These are phyloP conservation scores for Diplazon laetatorius DNA, from an alignment of 2,888 invertebrate genomes.

Conservation along the genomic window DNA sequence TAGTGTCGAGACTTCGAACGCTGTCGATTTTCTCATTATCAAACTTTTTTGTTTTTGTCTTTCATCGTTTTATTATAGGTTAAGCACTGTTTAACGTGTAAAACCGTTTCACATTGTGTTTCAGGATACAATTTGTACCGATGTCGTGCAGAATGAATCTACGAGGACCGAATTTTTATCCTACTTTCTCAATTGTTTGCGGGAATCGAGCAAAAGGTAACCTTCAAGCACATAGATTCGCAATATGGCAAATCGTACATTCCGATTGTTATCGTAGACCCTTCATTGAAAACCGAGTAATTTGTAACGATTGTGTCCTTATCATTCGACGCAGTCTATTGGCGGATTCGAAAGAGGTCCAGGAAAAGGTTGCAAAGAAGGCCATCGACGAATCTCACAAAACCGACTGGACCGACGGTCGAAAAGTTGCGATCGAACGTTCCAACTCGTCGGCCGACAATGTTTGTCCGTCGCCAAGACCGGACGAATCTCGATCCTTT, in stretches of 20 bases:
- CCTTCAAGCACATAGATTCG: constrained; percentile 11
- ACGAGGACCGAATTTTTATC: constrained; percentile 70
- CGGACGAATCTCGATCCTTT: no score
- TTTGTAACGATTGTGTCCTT: background rate
- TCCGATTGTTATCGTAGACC: constrained; percentile 6
- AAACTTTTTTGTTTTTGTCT: constrained; percentile 1
- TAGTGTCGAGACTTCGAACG: background rate
- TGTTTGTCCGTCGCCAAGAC: no score
- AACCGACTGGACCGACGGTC: background rate
- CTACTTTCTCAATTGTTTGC: constrained; percentile 72
- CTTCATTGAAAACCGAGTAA: background rate
- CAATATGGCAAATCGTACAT: background rate
- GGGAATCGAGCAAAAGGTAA: constrained; percentile 73
- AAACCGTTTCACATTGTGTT: constrained; percentile 1
- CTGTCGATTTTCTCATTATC: background rate
- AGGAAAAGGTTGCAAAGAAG: constrained; percentile 38
- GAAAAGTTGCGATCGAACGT: background rate
- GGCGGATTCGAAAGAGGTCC: constrained; percentile 43
- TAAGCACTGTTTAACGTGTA: constrained; percentile 19
- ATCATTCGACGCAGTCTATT: constrained; percentile 26
- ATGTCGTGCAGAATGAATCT: constrained; percentile 60
- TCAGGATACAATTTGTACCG: constrained; percentile 57
- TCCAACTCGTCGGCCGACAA: background rate
- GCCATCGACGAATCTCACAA: background rate
- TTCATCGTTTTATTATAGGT: constrained; percentile 22